Percentiles rank a stretch among this genome's conserved stretches.
phyloP scores from a whole-genome alignment of 1,140 invertebrate genomes.

The Nephila pilipes region DNA sequence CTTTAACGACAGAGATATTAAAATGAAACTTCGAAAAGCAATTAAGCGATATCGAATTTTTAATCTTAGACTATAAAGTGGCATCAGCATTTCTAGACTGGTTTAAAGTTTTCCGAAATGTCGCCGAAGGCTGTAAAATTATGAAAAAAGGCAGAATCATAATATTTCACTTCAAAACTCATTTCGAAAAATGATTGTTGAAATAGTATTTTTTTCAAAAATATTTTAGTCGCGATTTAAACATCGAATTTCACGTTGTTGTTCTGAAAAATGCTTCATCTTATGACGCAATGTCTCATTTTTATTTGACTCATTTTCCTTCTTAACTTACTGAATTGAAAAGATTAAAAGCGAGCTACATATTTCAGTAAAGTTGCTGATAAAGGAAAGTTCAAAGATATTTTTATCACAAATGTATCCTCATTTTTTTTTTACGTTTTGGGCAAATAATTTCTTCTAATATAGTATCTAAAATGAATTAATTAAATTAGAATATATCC shows the following conservation, averaged over 20 bases:
- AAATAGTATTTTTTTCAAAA: neutral
- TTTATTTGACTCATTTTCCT: neutral
- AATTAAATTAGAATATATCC: no score
- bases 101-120: neutral
- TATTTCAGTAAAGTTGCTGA: no score
- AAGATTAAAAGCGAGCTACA: no score
- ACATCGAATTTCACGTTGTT: neutral
- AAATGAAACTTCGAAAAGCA: neutral
- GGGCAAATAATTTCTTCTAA: no score
- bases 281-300: neutral
- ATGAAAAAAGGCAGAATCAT: neutral
- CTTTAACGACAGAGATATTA: no score
- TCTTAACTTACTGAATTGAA: no score
- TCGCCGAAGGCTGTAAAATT: neutral
- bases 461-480: no score
- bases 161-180: constrained; percentile 17
- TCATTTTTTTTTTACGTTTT: no score
- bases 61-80: neutral
- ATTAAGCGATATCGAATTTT: neutral
- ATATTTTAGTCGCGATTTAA: neutral
- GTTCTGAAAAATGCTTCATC: neutral
- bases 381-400: no score
- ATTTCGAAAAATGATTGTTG: constrained; percentile 31
- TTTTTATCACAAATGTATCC: no score
- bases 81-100: neutral